phyloP scores from a whole-genome alignment of 2,888 invertebrate species.

The Rhodophaea formosa region DNA sequence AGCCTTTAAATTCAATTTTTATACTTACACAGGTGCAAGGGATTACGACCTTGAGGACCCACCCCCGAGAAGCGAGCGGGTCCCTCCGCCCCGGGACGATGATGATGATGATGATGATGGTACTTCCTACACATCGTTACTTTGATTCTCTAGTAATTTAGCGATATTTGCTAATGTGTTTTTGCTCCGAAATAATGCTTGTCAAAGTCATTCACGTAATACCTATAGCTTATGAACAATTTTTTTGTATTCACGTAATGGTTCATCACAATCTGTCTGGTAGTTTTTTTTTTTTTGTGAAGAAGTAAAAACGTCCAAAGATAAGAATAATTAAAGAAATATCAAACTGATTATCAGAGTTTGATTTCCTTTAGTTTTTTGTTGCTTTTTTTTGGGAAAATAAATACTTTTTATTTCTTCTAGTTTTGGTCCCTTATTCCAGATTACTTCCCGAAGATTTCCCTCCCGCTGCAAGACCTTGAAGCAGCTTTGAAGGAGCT shows the following conservation, averaged over 20 bases:
- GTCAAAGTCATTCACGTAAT: too few species aligned
- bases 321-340: too few species aligned
- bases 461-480: conserved; percentile 68
- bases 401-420: neutral
- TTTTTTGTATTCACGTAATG: too few species aligned
- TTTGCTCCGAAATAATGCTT: too few species aligned
- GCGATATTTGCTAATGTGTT: neutral
- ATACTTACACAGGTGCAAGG: conserved; percentile 37
- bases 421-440: conserved; percentile 26
- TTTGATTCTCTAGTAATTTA: neutral
- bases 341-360: too few species aligned
- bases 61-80: conserved; percentile 50
- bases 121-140: neutral
- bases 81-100: conserved; percentile 37
- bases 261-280: too few species aligned
- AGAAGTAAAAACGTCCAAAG: too few species aligned
- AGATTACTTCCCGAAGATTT: conserved; percentile 72
- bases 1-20: neutral
- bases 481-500: conserved; percentile 68
- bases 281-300: too few species aligned
- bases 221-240: too few species aligned
- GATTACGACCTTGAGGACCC: conserved; percentile 51
- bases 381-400: neutral
- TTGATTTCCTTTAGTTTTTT: too few species aligned
- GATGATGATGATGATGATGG: conserved; percentile 55